These are phyloP conservation scores for Oryzias celebensis DNA, from an alignment of 2,113 vertebrate species.

Conservation along the genomic window DNA sequence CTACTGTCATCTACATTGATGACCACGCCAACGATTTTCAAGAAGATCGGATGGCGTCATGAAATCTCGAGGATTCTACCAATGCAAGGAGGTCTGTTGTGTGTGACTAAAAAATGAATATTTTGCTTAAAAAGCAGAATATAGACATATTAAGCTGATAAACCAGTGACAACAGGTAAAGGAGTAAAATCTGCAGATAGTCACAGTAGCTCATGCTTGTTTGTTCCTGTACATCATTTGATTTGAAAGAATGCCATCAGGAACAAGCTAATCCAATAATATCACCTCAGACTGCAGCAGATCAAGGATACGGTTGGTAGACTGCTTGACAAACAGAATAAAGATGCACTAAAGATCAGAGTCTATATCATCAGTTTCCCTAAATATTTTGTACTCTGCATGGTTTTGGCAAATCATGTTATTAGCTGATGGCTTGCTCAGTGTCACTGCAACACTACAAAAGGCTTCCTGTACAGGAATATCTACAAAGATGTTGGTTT, in stretches of 20 bases:
- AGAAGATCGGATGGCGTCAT: too few species aligned
- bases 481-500: not conserved
- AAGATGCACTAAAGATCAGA: slow-evolving; percentile 23
- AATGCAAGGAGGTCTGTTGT: too few species aligned
- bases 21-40: too few species aligned
- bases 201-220: slow-evolving; percentile 38
- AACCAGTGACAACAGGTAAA: not conserved
- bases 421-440: not conserved
- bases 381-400: not conserved
- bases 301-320: slow-evolving; percentile 29
- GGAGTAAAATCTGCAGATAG: slow-evolving; percentile 21
- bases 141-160: not conserved
- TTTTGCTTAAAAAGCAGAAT: too few species aligned
- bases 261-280: slow-evolving; percentile 31
- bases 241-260: slow-evolving; percentile 36
- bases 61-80: too few species aligned
- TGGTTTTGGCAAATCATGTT: not conserved
- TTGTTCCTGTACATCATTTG: slow-evolving; percentile 36
- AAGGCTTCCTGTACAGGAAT: not conserved
- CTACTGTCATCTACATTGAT: too few species aligned
- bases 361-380: not conserved
- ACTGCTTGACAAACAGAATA: slow-evolving; percentile 14
- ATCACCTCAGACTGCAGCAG: slow-evolving; percentile 35
- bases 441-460: not conserved
- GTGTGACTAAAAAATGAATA: too few species aligned